Conservation (phyloP, 2,888 invertebrate species). For the Ptilodon capucinus region DNA sequence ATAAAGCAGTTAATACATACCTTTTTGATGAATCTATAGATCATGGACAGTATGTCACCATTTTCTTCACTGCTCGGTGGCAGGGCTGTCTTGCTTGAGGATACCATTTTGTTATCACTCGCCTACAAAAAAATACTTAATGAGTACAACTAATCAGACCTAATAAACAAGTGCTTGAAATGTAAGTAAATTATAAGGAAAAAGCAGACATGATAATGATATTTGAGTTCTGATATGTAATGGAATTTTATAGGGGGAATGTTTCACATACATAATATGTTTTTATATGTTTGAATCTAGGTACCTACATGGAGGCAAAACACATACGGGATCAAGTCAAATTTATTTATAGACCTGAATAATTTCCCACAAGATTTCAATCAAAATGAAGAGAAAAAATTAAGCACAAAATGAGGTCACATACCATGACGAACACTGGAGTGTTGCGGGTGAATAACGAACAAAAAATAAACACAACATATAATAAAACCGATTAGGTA, state of each 20-base stretch:
- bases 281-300: too few species aligned
- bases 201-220: too few species aligned
- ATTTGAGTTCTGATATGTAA: too few species aligned
- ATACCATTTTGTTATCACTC: slow-evolving; percentile 64
- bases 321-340: slow-evolving; percentile 44
- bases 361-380: slow-evolving; percentile 7
- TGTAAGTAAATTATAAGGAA: too few species aligned
- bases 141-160: too few species aligned
- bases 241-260: too few species aligned
- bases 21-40: slow-evolving; percentile 86
- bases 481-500: slow-evolving; percentile 46
- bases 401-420: slow-evolving; percentile 33
- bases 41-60: slow-evolving; percentile 80
- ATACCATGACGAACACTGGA: slow-evolving; percentile 55
- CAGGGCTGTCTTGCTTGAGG: slow-evolving; percentile 66
- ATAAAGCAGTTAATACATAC: slow-evolving; percentile 47
- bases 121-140: slow-evolving; percentile 43
- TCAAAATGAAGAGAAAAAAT: slow-evolving; percentile 6
- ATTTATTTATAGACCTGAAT: slow-evolving; percentile 57
- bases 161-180: too few species aligned
- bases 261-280: too few species aligned
- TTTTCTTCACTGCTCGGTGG: slow-evolving; percentile 73
- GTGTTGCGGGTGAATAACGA: slow-evolving; percentile 35
- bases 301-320: too few species aligned
- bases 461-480: slow-evolving; percentile 50